Conservation (phyloP, 2,888 invertebrate species). For the Panzeria rudis region DNA sequence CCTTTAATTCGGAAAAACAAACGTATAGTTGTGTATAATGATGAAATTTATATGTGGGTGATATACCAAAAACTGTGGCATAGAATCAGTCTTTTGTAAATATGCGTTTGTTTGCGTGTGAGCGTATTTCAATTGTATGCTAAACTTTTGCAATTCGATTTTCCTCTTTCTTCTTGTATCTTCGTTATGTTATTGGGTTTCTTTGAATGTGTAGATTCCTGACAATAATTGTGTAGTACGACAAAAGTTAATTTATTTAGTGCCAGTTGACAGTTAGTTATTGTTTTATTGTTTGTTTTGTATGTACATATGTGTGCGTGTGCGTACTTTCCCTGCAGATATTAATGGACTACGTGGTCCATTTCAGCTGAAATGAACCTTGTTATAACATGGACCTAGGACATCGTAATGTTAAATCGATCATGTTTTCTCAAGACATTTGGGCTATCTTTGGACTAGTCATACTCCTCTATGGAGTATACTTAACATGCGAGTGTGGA, state of each 20-base stretch:
- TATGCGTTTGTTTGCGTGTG: neutral
- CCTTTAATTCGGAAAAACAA: constrained; percentile 12
- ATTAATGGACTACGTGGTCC: too few species aligned
- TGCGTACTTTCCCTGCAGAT: too few species aligned
- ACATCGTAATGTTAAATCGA: too few species aligned
- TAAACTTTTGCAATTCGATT: constrained; percentile 70
- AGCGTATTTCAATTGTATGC: constrained; percentile 42
- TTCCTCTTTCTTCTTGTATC: constrained; percentile 56
- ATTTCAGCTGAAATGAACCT: too few species aligned
- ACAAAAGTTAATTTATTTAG: constrained; percentile 74
- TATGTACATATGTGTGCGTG: constrained; percentile 33
- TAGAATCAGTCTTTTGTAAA: neutral
- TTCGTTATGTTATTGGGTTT: neutral
- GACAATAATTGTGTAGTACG: constrained; percentile 70
- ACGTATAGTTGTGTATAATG: neutral
- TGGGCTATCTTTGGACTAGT: too few species aligned
- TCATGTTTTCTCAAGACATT: too few species aligned
- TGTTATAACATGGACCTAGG: too few species aligned
- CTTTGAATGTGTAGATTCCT: constrained; percentile 13
- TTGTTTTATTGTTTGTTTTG: constrained; percentile 72
- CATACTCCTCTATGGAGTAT: too few species aligned
- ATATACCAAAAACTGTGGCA: constrained; percentile 41
- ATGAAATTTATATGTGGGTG: constrained; percentile 35
- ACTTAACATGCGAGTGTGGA: too few species aligned
- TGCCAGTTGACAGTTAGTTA: constrained; percentile 74